Base-by-base conservation (phyloP, 2,113 vertebrate species). In the Tupaia tana region DNA sequence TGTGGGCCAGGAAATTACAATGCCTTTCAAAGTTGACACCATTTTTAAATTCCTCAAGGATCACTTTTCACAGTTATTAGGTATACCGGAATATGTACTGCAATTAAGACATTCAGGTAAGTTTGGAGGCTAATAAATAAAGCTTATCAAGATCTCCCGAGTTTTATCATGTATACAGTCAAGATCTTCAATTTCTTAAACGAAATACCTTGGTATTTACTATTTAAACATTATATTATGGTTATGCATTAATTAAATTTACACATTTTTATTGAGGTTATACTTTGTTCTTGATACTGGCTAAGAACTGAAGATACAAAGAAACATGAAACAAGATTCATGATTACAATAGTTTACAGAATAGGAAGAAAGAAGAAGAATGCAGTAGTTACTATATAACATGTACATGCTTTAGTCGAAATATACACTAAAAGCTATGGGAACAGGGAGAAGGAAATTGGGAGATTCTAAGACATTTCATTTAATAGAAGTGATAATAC, bases 1-100 rank as follows among this genome's bases (percentile, higher is more conserved):
- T 18, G 98, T 98, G 69, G 98, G 98, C 78, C 98, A 99, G 43
- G 98, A 99, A 96, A 98, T 99, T 98, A 98, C 98, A 3, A 96
- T 98, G 89, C 97, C 98, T 73, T 99, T 99, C 93, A 98, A 98
- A 71, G 98, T 99, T 84, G 97, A 98, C 13, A 95, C 93, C 58
- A 96, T 98, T 69, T 96, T 98, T 58, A 97, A 95, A 92, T 90
- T 98, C 59, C 97, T 99, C 91, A 99, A 98, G 97, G 94, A 97
- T 2, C 98, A 99, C 92, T 99, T 99, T 79, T 97, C 98, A 59
- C 43, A 74, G 0, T 96, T 99, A 77, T 97, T 99, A 91, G 96
- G 97, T 92, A 95, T 99, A 64, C 99, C 99, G 9, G 14, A 91
- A 13, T 92, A 97, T 58, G 84, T 98, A 70, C 95, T 99, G 78